These are phyloP conservation scores for Sapayoa aenigma DNA, from an alignment of 2,113 vertebrate genomes.

Conservation along the genomic window DNA sequence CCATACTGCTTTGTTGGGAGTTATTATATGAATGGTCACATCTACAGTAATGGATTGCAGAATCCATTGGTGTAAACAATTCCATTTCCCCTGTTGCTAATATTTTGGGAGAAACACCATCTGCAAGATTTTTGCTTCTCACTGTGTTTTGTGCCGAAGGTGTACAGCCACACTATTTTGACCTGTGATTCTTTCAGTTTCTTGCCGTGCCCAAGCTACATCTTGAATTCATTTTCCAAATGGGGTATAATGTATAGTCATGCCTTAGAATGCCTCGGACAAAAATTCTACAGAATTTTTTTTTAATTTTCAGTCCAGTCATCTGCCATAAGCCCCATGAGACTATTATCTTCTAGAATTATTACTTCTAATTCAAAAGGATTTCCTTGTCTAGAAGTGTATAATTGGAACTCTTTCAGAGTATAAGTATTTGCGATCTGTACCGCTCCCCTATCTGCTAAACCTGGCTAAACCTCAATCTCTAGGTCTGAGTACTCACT, in stretches of 20 bases:
- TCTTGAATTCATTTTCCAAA: background rate
- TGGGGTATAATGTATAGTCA: background rate
- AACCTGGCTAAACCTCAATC: background rate
- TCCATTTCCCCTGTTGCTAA: background rate
- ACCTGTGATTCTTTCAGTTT: background rate
- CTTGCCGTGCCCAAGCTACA: background rate
- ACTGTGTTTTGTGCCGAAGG: background rate
- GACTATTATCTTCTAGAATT: background rate
- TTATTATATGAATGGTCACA: background rate
- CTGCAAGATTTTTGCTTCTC: background rate
- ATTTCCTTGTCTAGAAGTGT: background rate
- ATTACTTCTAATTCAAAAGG: background rate
- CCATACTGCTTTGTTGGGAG: background rate
- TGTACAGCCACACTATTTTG: background rate
- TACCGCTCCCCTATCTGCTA: background rate
- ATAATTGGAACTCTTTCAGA: background rate
- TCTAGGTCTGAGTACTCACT: background rate
- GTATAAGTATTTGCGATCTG: background rate
- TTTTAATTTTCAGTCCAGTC: background rate
- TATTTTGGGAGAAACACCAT: background rate
- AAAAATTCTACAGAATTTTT: background rate
- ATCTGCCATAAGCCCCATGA: background rate
- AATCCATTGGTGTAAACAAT: background rate
- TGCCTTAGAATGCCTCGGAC: background rate
- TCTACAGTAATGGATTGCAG: background rate